Evolutionary conservation across 2,888 invertebrate species (phyloP), one percentile per base, ranked within the genome.

Genomic region (Lochmaea capreae): DNA sequence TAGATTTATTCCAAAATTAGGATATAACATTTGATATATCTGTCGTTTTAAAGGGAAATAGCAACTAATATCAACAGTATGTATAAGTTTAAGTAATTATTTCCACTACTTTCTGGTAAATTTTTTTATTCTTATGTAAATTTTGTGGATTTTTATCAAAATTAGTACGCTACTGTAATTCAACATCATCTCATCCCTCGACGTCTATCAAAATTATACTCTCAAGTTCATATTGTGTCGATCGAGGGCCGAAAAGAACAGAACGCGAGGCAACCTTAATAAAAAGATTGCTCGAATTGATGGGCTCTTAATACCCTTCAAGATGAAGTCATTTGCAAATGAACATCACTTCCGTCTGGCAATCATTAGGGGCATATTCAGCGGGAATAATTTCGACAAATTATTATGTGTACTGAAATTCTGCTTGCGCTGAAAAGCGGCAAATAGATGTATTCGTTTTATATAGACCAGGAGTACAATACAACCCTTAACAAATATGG

Each of bases 271-370:
- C 82, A 83, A 83, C 83, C 85, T 86, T 86, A 86, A 86, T 86
- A 86, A 85, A 84, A 87, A 87, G 86, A 87, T 87, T 87, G 85
- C 85, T 85, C 78, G 85, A 86, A 86, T 86, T 86, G 85, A 86
- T 84, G 85, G 81, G 83, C 81, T 81, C 81, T 81, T 76, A 70
- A 78, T 76, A 79, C 77, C 72, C 78, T 80, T 78, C 76, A 83
- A 85, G 84, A 85, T 85, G 85, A 86, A 87, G 85, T 86, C 86
- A 86, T 87, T 86, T 87, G 87, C 87, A 87, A 87, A 87, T 87
- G 87, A 86, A 86, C 87, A 86, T 85, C 84, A 84, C 83, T 82
- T 84, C 84, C 82, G 83, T 83, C 84, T 84, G 84, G 84, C 83
- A 85, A 86, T 86, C 86, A 86, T 86, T 86, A 85, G 86, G 85